Evolutionary conservation across 2,797 vertebrate genomes (phyloP).

Genomic region (Salmo trutta): DNA sequence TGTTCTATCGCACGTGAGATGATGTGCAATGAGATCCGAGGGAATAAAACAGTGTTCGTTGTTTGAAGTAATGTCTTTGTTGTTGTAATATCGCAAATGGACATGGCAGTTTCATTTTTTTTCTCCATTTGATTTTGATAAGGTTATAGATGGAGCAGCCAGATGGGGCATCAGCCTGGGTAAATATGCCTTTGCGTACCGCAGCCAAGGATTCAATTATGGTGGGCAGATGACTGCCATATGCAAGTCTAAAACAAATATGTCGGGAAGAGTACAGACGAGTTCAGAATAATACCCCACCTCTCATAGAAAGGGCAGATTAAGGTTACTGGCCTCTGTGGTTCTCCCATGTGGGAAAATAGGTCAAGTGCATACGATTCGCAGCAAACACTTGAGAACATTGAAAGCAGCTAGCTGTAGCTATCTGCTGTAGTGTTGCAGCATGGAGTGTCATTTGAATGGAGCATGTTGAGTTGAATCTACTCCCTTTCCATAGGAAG

Average conservation of each 20-base stretch:
- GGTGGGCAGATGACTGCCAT: constrained; percentile 53
- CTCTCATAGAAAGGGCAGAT: constrained; percentile 14
- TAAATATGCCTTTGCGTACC: constrained; percentile 45
- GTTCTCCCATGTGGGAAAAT: constrained; percentile 7
- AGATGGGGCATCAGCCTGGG: constrained; percentile 46
- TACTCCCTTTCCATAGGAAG: background rate
- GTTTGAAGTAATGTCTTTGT: too few species aligned
- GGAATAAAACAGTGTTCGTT: too few species aligned
- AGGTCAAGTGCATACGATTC: background rate
- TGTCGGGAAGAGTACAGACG: constrained; percentile 37
- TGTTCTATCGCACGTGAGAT: too few species aligned
- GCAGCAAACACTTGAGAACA: background rate
- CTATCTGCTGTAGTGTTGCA: background rate
- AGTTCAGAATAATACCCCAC: constrained; percentile 38
- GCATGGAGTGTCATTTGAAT: background rate
- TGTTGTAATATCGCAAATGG: too few species aligned
- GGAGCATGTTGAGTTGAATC: background rate
- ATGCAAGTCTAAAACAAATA: constrained; percentile 54
- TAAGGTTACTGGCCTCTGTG: constrained; percentile 24
- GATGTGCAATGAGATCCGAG: too few species aligned
- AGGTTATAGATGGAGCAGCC: constrained; percentile 54
- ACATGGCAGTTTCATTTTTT: constrained; percentile 27
- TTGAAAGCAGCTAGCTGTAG: background rate
- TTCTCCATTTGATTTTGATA: constrained; percentile 62
- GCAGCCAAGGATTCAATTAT: constrained; percentile 56